A percentile compares a stretch with the other conserved stretches of the same genome.
Conservation (phyloP, 2,797 vertebrate species). For the Pseudochromis fuscus region DNA sequence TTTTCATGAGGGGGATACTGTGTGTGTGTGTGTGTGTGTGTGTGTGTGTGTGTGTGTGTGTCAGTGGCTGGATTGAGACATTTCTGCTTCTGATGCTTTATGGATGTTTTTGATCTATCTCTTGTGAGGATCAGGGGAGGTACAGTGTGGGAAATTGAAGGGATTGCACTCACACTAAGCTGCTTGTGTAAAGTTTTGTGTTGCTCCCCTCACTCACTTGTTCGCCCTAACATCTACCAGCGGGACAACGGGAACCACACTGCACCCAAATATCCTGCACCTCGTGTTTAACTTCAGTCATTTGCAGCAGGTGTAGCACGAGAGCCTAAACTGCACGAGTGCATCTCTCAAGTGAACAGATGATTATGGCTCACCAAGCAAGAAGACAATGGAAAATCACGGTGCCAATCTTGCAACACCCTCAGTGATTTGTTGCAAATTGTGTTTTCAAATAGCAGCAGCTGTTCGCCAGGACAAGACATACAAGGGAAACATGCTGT, state of each 20-base stretch:
- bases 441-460: constrained; percentile 46
- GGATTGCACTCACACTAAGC: neutral
- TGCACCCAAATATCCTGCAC: constrained; percentile 12
- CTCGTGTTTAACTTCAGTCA: constrained; percentile 11
- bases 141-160: constrained; percentile 13
- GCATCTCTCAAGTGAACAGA: constrained; percentile 38
- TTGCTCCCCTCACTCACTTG: constrained; percentile 1
- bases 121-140: constrained; percentile 10
- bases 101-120: constrained; percentile 2
- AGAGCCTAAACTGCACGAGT: constrained; percentile 25
- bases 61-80: neutral
- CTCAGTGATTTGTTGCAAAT: constrained; percentile 10
- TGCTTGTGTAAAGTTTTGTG: neutral
- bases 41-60: constrained; percentile 8
- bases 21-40: constrained; percentile 6
- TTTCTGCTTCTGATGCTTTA: constrained; percentile 1
- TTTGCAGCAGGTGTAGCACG: constrained; percentile 17
- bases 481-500: constrained; percentile 44
- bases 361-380: constrained; percentile 35
- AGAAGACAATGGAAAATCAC: constrained; percentile 19
- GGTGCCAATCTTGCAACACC: constrained; percentile 8
- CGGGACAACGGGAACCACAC: neutral
- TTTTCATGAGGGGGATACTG: neutral
- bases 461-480: constrained; percentile 40
- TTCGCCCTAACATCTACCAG: constrained; percentile 22